Conservation (phyloP, 1,140 invertebrate genomes). For the Drosophila neocordata region DNA sequence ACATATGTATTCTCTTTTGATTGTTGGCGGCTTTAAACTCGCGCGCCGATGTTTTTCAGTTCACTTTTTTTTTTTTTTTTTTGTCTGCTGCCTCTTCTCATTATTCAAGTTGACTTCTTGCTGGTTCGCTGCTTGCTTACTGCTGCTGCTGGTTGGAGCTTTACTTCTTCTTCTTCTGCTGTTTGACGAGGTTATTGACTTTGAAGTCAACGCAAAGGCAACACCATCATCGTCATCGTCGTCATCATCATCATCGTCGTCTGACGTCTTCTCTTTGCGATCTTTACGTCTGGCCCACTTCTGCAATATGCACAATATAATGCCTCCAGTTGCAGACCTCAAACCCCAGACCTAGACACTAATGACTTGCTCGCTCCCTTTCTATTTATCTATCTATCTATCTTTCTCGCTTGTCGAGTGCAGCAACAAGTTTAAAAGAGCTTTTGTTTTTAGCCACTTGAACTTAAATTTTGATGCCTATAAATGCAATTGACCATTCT, state of each 20-base stretch:
- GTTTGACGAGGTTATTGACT: constrained; percentile 53
- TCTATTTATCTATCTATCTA: not conserved
- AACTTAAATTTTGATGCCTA: not conserved
- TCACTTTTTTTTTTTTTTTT: constrained; percentile 46
- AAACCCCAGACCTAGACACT: constrained; percentile 7
- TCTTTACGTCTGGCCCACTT: constrained; percentile 7
- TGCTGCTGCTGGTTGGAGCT: constrained; percentile 1
- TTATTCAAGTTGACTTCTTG: constrained; percentile 55
- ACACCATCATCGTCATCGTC: constrained; percentile 11
- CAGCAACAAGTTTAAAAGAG: constrained; percentile 8
- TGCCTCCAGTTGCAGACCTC: not conserved
- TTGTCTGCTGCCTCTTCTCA: constrained; percentile 35
- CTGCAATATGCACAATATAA: constrained; percentile 6
- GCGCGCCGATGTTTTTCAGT: constrained; percentile 54
- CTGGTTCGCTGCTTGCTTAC: constrained; percentile 15
- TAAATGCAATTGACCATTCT: not conserved
- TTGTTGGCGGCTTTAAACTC: constrained; percentile 48
- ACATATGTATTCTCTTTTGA: constrained; percentile 38
- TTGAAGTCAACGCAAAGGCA: constrained; percentile 26
- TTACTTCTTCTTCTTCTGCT: constrained; percentile 14
- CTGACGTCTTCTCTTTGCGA: constrained; percentile 6
- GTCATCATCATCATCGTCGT: constrained; percentile 8
- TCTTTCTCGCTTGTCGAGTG: constrained; percentile 2
- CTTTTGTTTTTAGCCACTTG: not conserved
- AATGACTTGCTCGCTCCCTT: not conserved